Percentiles rank a stretch among this genome's conserved stretches.
Conservation (phyloP, 1,140 invertebrate genomes). For the Chlorops oryzae region DNA sequence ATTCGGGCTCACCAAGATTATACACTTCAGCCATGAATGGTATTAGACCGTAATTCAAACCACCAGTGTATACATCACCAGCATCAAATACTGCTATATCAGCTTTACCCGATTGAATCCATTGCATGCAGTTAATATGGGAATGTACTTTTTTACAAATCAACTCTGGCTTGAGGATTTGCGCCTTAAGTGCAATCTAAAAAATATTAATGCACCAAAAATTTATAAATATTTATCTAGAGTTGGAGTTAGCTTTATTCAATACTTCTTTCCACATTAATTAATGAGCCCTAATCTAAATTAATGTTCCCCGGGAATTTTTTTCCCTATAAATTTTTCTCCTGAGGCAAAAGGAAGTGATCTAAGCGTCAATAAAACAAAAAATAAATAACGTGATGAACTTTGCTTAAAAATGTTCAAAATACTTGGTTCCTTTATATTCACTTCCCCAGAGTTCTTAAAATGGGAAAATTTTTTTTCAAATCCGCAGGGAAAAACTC, state of each 20-base stretch:
- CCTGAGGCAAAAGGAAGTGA: too few relatives aligned
- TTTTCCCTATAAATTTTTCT: too few relatives aligned
- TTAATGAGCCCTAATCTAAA: too few relatives aligned
- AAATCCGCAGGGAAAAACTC: too few relatives aligned
- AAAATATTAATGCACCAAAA: conserved; percentile 23
- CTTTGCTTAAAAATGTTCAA: too few relatives aligned
- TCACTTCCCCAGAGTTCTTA: too few relatives aligned
- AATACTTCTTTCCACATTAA: too few relatives aligned
- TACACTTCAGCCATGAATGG: conserved; percentile 88
- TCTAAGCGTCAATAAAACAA: too few relatives aligned
- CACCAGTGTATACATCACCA: conserved; percentile 89
- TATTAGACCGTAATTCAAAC: conserved; percentile 68
- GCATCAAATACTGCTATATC: conserved; percentile 88
- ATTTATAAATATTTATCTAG: background rate
- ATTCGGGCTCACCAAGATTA: conserved; percentile 74
- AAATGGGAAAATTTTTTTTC: too few relatives aligned
- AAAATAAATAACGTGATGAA: too few relatives aligned
- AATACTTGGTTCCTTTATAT: too few relatives aligned
- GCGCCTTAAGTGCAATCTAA: conserved; percentile 77
- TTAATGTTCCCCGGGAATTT: too few relatives aligned
- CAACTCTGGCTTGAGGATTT: conserved; percentile 82
- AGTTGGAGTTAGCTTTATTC: background rate
- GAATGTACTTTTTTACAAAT: conserved; percentile 78
- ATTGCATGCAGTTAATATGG: conserved; percentile 85
- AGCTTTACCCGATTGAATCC: conserved; percentile 68